A percentile compares a stretch with the other conserved stretches of the same genome.
These are phyloP conservation scores for Meles meles DNA, from an alignment of 2,113 vertebrate genomes.

Conservation along the genomic window DNA sequence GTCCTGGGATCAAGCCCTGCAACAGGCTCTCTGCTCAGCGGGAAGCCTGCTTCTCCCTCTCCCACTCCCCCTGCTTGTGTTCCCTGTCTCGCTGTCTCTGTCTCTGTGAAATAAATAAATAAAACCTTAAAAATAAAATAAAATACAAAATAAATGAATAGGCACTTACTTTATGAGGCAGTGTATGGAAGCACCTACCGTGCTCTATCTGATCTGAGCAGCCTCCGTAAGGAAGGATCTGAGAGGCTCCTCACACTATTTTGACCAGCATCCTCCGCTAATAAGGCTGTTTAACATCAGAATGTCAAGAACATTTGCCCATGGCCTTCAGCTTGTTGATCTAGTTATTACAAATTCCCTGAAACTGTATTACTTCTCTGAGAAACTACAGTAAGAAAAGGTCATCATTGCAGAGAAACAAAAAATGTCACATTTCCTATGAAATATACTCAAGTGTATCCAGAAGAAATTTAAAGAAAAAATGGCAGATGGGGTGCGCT, in stretches of 20 bases:
- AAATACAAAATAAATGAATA: background rate
- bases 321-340: background rate
- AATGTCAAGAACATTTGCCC: background rate
- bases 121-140: background rate
- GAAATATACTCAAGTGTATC: background rate
- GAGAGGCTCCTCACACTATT: background rate
- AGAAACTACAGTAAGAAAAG: background rate
- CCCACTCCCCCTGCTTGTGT: too few species aligned
- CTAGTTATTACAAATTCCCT: background rate
- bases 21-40: too few species aligned
- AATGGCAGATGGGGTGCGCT: background rate
- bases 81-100: too few species aligned
- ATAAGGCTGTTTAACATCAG: background rate
- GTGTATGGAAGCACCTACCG: background rate
- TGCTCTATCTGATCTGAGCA: rapidly evolving
- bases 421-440: background rate
- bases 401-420: background rate
- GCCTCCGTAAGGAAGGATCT: background rate
- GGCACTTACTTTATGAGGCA: background rate
- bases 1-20: too few species aligned
- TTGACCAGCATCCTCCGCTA: background rate
- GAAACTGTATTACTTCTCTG: background rate
- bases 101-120: too few species aligned
- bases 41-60: too few species aligned
- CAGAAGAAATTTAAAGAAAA: background rate